Conservation (phyloP, 2,888 invertebrate genomes). For the Perizoma affinitatum region DNA sequence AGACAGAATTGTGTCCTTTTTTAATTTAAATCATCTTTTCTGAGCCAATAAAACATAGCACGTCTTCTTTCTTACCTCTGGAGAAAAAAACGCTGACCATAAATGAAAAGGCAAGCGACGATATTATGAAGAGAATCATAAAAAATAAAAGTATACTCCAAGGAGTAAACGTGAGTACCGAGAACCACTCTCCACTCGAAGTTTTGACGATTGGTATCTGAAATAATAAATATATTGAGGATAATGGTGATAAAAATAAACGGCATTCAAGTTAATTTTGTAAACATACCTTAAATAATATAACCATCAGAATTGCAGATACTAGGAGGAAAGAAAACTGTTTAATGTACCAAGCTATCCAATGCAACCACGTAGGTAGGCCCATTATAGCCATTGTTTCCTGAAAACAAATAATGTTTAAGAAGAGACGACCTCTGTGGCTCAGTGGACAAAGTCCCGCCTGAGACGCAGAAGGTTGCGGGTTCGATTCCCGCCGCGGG, state of each 20-base stretch:
- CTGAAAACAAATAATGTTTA: constrained; percentile 66
- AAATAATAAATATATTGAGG: constrained; percentile 35
- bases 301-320: constrained; percentile 85
- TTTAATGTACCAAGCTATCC: constrained; percentile 94
- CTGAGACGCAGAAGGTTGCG: no score
- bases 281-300: constrained; percentile 83
- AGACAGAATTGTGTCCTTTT: no score
- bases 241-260: neutral
- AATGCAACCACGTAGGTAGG: constrained; percentile 91
- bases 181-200: constrained; percentile 66
- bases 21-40: no score
- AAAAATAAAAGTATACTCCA: constrained; percentile 88
- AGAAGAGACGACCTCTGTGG: no score
- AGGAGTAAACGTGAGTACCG: constrained; percentile 88
- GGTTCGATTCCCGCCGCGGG: no score
- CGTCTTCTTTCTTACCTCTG: constrained; percentile 83
- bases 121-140: constrained; percentile 88
- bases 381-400: constrained; percentile 98
- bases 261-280: neutral
- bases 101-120: constrained; percentile 90
- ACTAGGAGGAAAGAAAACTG: constrained; percentile 88
- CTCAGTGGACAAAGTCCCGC: no score
- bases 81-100: constrained; percentile 92
- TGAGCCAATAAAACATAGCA: no score
- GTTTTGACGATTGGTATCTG: constrained; percentile 80